Evolutionary conservation across 2,113 vertebrate genomes (phyloP), one percentile per base, ranked within the genome.

Genomic region (Bubo blakistoni): DNA sequence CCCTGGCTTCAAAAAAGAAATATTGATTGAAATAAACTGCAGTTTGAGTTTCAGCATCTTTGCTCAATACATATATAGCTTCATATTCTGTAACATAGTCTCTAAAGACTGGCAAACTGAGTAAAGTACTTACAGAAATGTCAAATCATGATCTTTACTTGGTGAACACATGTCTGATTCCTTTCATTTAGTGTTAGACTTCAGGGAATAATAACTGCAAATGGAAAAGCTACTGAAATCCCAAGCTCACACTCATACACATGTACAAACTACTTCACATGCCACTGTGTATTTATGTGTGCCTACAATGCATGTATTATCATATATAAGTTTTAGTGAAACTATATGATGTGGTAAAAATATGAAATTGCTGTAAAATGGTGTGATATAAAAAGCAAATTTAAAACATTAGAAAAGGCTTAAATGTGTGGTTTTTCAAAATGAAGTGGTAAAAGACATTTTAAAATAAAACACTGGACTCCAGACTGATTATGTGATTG

Each of bases 21-120:
- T 95, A 96, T 92, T 71, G 96, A 97, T 97, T 95, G 90, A 95
- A 97, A 97, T 95, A 96, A 97, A 91, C 69, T 87, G 86, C 14
- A 34, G 52, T 30, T 74, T 89, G 94, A 97, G 63, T 86, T 97
- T 94, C 73, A 94, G 20, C 66, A n/a, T 94, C 88, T 66, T 85
- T 12, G 47, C 81, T 97, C 94, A 71, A 91, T 91, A 61, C 70
- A 79, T 59, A 85, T 44, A 90, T 47, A 86, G 93, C 81, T 95
- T 86, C 79, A 40, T 85, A 70, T 82, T 82, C 84, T 78, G 81
- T 87, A 81, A 91, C 91, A 92, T 73, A 92, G 55, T 81, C 91
- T 86, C 90, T 57, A 15, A 90, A 91, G 91, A 86, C 80, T 92
- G 84, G 61, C 55, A 77, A 71, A 94, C 66, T 92, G 91, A 46